phyloP scores from a whole-genome alignment of 2,797 vertebrate species.

The Coranthus polyacanthus region DNA sequence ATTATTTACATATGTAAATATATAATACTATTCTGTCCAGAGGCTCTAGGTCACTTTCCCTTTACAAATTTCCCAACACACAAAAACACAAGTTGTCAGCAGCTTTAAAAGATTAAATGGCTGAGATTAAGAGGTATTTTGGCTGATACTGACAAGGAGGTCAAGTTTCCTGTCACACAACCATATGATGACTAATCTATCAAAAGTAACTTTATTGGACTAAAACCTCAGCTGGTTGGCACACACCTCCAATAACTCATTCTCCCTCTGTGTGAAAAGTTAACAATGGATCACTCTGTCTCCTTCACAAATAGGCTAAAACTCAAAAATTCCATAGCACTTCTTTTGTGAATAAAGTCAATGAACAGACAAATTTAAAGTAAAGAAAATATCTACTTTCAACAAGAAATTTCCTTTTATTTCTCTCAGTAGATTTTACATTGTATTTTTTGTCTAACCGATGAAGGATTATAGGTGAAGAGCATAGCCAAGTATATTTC shows the following conservation, averaged over 20 bases:
- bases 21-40: background rate
- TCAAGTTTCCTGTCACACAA: constrained; percentile 24
- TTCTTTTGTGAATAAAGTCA: background rate
- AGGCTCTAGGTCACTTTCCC: background rate
- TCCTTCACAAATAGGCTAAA: background rate
- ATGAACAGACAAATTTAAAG: background rate
- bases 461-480: background rate
- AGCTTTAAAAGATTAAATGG: no score
- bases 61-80: no score
- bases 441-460: constrained; percentile 3
- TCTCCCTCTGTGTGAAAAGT: no score
- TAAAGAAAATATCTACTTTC: background rate
- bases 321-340: no score
- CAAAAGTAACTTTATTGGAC: constrained; percentile 24
- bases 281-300: background rate
- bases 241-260: constrained; percentile 13
- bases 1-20: background rate
- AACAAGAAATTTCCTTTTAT: background rate
- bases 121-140: no score
- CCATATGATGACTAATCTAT: constrained; percentile 26
- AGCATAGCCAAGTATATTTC: background rate
- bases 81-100: constrained; percentile 5
- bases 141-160: no score
- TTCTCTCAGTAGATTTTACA: background rate
- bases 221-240: background rate